Base-by-base conservation (phyloP, 2,888 invertebrate genomes). In the Heliconius ethilla region DNA sequence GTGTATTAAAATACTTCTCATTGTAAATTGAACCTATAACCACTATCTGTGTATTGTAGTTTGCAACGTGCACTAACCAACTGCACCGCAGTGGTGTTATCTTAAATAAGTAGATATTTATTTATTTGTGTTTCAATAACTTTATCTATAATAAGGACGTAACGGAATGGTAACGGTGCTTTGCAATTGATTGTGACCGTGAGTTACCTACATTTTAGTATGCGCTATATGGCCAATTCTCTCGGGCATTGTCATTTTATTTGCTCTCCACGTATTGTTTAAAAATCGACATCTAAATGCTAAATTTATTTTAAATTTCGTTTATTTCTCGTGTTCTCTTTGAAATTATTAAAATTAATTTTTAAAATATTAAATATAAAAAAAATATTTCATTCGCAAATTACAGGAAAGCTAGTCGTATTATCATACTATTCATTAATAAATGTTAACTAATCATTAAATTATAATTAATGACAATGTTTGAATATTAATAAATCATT, bases 201-300 rank as follows among this genome's bases (percentile, higher is more conserved):
- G 18, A n/a, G 70, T 33, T 70, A 70, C 70, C 72, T 72, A 72
- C 33, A 72, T 72, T 72, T 72, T 72, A 72, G 37, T 72, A 59
- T 72, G 72, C 72, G 15, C 25, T 72, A 25, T 55, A 72, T 59
- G 33, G 25, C 22, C n/a, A 72, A 72, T 72, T 33, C 59, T 37
- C 72, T 72, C 9, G 72, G 72, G 72, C 59, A 29, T 59, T 59
- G 72, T 72, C 37, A n/a, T 33, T 72, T 25, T 59, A 59, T 59
- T 72, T 55, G 59, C 33, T 59, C 55, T n/a, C 67, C 5, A 13
- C n/a, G n/a, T 40, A 67, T 51, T 51, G 6, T 69, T 45, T 40
- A 25, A 69, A 67, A 25, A 67, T 67, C n/a, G 2, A 67, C 22
- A 25, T 37, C n/a, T 29, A 5, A 5, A 37, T 67, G 7, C 18